Evolutionary conservation across 2,113 vertebrate genomes (phyloP).

Genomic region (Alethe castanea): DNA sequence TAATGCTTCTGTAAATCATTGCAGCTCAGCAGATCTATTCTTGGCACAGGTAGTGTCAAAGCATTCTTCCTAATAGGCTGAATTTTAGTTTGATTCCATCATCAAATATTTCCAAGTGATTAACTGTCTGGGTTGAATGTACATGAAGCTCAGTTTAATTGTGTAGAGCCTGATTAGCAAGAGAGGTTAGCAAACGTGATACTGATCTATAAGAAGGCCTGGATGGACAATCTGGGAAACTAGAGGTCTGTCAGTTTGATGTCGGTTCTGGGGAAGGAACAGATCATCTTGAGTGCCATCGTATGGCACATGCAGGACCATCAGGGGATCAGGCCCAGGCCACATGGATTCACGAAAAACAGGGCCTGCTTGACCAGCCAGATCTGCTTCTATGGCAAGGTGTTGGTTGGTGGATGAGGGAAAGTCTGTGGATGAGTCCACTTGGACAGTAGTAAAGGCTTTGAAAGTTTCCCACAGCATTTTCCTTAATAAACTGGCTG

Average conservation of each 20-base stretch:
- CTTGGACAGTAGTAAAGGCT: background rate
- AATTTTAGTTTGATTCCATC: background rate
- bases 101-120: background rate
- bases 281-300: background rate
- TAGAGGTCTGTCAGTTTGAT: background rate
- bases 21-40: background rate
- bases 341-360: background rate
- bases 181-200: background rate
- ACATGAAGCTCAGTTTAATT: background rate
- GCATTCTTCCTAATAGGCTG: background rate
- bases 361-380: background rate
- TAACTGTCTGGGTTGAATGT: background rate
- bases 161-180: background rate
- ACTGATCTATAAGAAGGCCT: background rate
- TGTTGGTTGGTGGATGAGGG: background rate
- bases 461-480: background rate
- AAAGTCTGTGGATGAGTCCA: background rate
- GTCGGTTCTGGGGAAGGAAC: fast-evolving
- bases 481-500: background rate
- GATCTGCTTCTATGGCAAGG: background rate
- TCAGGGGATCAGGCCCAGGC: background rate
- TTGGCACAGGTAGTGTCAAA: background rate
- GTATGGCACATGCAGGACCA: fast-evolving
- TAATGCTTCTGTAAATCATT: background rate
- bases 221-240: background rate